Percentiles rank a stretch among this genome's conserved stretches.
Evolutionary conservation across 1,140 invertebrate genomes (phyloP).

Genomic region (Formica exsecta): DNA sequence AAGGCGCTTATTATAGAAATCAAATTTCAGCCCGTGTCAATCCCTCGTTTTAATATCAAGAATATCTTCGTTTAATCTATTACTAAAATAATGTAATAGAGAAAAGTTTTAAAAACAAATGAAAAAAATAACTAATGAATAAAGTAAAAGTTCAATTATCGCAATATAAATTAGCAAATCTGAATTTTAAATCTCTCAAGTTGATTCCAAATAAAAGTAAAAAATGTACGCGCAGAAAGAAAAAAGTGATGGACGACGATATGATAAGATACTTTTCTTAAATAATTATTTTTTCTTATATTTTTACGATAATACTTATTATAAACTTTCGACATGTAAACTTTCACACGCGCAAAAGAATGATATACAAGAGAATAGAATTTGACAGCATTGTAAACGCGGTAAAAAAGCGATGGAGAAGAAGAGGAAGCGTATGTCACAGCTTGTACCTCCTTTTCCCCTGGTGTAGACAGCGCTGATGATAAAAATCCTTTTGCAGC

Average conservation of each 20-base stretch:
- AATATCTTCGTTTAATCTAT: background rate
- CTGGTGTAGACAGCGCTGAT: constrained; percentile 67
- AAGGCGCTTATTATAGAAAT: background rate
- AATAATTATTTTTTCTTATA: background rate
- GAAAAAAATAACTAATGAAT: background rate
- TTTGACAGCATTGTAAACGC: background rate
- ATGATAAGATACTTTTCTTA: background rate
- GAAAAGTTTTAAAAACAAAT: background rate
- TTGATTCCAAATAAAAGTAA: background rate
- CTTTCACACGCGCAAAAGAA: background rate
- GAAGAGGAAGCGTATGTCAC: constrained; percentile 57
- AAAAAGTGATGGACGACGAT: background rate
- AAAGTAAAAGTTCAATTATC: background rate
- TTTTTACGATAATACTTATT: background rate
- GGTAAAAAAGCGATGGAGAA: constrained; percentile 27
- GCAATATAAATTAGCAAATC: background rate
- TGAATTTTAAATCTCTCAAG: background rate
- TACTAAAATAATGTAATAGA: background rate
- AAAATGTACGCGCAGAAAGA: background rate
- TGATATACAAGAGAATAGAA: background rate
- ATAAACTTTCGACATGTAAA: background rate
- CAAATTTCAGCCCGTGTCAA: constrained; percentile 15
- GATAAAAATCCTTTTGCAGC: constrained; percentile 81
- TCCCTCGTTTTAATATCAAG: background rate
- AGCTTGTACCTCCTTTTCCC: constrained; percentile 54